phyloP scores from a whole-genome alignment of 1,140 invertebrate genomes.

The Notospermus geniculatus region DNA sequence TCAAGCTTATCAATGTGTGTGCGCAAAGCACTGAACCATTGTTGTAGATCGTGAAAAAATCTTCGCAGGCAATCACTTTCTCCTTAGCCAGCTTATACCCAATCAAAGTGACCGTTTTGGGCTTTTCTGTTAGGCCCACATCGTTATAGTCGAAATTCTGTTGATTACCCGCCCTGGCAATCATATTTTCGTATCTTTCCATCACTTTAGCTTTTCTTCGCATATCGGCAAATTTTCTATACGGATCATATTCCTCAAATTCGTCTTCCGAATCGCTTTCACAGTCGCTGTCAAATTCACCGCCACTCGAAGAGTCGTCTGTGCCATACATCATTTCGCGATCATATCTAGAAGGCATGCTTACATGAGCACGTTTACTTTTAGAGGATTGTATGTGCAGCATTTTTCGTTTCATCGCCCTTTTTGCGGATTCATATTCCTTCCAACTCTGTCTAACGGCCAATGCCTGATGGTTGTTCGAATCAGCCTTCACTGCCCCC shows the following conservation, averaged over 20 bases:
- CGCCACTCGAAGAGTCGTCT: conserved; percentile 4
- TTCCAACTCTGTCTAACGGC: conserved; percentile 4
- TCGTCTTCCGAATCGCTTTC: conserved; percentile 3
- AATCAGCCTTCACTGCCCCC: conserved; percentile 2
- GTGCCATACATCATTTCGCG: conserved; percentile 8
- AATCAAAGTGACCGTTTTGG: conserved; percentile 7
- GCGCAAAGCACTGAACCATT: conserved; percentile 7
- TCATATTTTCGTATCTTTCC: conserved; percentile 3
- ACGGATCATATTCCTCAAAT: conserved; percentile 4
- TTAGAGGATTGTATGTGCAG: conserved; percentile 7
- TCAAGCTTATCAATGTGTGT: conserved; percentile 3
- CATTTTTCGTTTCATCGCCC: conserved; percentile 5
- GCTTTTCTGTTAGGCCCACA: neutral
- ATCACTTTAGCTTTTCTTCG: conserved; percentile 5
- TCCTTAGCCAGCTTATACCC: conserved; percentile 4
- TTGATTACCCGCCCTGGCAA: conserved; percentile 1
- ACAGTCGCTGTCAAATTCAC: conserved; percentile 9
- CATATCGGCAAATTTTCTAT: neutral
- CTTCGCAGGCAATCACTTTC: conserved; percentile 5
- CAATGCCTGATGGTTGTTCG: conserved; percentile 8
- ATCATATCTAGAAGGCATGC: neutral
- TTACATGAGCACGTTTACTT: conserved; percentile 2
- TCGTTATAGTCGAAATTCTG: conserved; percentile 4
- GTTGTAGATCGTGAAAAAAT: conserved; percentile 6
- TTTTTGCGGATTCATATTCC: conserved; percentile 7